Conservation (phyloP, 2,888 invertebrate genomes). For the Heteromyza rotundicornis region DNA sequence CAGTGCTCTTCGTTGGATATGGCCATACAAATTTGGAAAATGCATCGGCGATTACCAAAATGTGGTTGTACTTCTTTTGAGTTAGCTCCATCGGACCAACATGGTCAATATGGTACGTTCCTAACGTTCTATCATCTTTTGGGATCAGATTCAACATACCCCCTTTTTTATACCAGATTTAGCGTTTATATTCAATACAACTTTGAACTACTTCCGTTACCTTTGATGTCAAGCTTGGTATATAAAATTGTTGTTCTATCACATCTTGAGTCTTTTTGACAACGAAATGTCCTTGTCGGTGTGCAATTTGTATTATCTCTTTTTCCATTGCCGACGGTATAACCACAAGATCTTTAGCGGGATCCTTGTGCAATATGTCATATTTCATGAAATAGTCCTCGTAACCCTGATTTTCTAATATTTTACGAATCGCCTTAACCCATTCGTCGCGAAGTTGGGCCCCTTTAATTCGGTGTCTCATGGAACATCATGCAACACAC, state of each 20-base stretch:
- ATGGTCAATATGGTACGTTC: slow-evolving; percentile 49
- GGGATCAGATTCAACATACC: slow-evolving; percentile 44
- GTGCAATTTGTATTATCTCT: slow-evolving; percentile 47
- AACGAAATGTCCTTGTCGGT: slow-evolving; percentile 52
- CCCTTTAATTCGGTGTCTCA: slow-evolving; percentile 1
- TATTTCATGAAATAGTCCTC: slow-evolving; percentile 25
- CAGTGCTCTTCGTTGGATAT: too few relatives aligned
- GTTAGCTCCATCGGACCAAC: slow-evolving; percentile 45
- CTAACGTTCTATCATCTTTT: slow-evolving; percentile 42
- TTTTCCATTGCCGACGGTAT: slow-evolving; percentile 46
- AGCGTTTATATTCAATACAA: slow-evolving; percentile 25
- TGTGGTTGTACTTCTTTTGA: slow-evolving; percentile 44
- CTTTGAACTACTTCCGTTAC: background rate
- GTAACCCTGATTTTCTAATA: slow-evolving; percentile 6
- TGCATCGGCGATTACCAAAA: slow-evolving; percentile 45
- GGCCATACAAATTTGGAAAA: too few relatives aligned
- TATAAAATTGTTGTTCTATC: slow-evolving; percentile 40
- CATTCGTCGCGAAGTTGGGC: slow-evolving; percentile 16
- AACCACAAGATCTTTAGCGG: too few relatives aligned
- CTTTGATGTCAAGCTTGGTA: slow-evolving; percentile 23
- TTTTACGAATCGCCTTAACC: slow-evolving; percentile 16
- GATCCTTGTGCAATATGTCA: slow-evolving; percentile 19
- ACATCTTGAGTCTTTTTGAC: slow-evolving; percentile 35
- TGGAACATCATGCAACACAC: slow-evolving; percentile 16
- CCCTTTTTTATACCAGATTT: slow-evolving; percentile 49